A percentile compares a stretch with the other conserved stretches of the same genome.
Evolutionary conservation across 2,113 vertebrate species (phyloP).

Genomic region (Anthoscopus minutus): DNA sequence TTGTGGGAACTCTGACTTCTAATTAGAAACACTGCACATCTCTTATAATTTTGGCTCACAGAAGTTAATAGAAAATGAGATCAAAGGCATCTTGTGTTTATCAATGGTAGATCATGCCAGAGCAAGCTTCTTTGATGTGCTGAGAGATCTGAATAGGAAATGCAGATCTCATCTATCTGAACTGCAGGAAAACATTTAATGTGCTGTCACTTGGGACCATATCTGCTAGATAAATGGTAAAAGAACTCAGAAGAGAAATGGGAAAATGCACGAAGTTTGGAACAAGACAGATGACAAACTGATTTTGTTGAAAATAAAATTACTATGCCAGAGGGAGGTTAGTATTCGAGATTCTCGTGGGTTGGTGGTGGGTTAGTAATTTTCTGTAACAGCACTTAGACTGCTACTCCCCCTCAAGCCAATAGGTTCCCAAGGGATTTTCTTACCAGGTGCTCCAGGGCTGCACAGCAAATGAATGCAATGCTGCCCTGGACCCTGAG

Average conservation of each 20-base stretch:
- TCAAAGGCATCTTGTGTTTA: conserved; percentile 50
- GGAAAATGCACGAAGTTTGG: neutral
- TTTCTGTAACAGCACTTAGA: neutral
- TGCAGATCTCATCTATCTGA: conserved; percentile 11
- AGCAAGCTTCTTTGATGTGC: conserved; percentile 41
- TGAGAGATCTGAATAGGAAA: conserved; percentile 7
- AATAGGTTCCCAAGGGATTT: accelerated
- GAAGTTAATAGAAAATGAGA: conserved; percentile 38
- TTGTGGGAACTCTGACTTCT: neutral
- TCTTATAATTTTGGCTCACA: neutral
- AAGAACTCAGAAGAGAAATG: neutral
- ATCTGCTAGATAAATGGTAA: neutral
- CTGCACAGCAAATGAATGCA: neutral
- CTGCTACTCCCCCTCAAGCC: neutral
- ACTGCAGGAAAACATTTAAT: conserved; percentile 10
- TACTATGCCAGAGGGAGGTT: neutral
- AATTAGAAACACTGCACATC: neutral
- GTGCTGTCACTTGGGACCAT: neutral
- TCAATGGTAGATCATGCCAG: neutral
- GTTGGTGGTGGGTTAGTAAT: neutral
- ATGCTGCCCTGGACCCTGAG: neutral
- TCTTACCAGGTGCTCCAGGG: neutral
- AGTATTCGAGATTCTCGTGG: neutral
- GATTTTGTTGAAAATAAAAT: neutral
- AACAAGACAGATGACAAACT: neutral